Conservation (phyloP, 1,140 invertebrate species). For the Drosophila nigrodunni region DNA sequence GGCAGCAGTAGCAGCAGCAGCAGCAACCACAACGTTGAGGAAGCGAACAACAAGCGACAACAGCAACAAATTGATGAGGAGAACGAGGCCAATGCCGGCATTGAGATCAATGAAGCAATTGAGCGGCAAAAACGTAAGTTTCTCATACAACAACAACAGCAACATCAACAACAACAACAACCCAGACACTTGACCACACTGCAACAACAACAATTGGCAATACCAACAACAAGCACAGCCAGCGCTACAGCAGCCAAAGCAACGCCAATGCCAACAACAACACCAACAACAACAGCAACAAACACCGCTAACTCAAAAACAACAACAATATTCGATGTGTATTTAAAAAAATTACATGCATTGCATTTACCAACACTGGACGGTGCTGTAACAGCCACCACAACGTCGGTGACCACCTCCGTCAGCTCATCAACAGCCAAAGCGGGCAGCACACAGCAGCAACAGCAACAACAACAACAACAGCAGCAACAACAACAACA, state of each 20-base stretch:
- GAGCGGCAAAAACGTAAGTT: constrained; percentile 84
- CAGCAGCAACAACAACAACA: constrained; percentile 49
- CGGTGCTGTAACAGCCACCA: constrained; percentile 64
- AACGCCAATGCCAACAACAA: constrained; percentile 37
- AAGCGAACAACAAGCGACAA: constrained; percentile 54
- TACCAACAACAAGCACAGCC: constrained; percentile 47
- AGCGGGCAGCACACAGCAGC: constrained; percentile 45
- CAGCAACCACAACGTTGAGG: constrained; percentile 39
- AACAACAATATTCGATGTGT: constrained; percentile 74
- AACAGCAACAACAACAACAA: constrained; percentile 42
- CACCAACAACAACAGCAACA: constrained; percentile 42
- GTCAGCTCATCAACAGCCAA: constrained; percentile 52
- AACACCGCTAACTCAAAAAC: constrained; percentile 55
- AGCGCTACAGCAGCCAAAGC: constrained; percentile 29
- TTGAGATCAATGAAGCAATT: constrained; percentile 83
- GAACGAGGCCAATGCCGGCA: constrained; percentile 73
- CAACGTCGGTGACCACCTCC: constrained; percentile 68
- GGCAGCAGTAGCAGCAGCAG: constrained; percentile 30
- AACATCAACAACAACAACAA: constrained; percentile 51
- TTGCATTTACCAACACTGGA: constrained; percentile 72
- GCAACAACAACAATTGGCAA: constrained; percentile 50
- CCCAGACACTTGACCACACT: constrained; percentile 51
- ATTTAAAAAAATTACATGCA: constrained; percentile 80
- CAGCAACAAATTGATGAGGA: constrained; percentile 63
- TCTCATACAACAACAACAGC: constrained; percentile 59